Conservation (phyloP, 2,797 vertebrate species). For the Lindbergichthys nudifrons region DNA sequence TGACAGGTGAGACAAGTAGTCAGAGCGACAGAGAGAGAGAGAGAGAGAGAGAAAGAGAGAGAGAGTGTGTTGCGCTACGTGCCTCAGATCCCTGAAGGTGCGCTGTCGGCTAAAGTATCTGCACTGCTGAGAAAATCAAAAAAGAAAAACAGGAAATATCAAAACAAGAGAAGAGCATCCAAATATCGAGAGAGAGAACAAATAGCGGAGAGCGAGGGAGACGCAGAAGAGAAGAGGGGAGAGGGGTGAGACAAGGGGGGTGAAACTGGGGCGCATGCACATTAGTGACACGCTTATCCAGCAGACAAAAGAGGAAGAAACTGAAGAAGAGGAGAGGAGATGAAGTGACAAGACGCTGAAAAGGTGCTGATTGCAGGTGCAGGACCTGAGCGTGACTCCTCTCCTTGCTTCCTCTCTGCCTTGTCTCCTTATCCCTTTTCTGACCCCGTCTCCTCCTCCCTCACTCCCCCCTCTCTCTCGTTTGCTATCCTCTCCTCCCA, state of each 20-base stretch:
- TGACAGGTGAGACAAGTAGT: constrained; percentile 44
- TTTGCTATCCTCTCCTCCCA: constrained; percentile 7
- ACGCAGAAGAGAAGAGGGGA: constrained; percentile 5
- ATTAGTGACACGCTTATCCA: constrained; percentile 53
- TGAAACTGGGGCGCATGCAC: constrained; percentile 66
- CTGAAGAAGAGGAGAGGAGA: constrained; percentile 22
- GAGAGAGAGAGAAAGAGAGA: background rate
- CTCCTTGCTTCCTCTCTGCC: constrained; percentile 48
- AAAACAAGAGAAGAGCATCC: constrained; percentile 16
- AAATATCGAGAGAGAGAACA: constrained; percentile 20
- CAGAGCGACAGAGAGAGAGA: constrained; percentile 7
- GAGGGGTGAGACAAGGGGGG: constrained; percentile 11
- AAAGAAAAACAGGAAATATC: constrained; percentile 24
- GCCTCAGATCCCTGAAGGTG: constrained; percentile 54
- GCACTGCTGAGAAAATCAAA: constrained; percentile 52
- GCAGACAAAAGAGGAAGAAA: constrained; percentile 33
- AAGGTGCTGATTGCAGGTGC: constrained; percentile 68
- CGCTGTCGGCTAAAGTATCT: constrained; percentile 28
- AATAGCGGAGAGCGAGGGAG: constrained; percentile 30
- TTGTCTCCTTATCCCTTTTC: constrained; percentile 34
- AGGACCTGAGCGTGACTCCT: constrained; percentile 29
- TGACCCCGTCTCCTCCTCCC: constrained; percentile 24
- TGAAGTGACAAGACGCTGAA: constrained; percentile 46
- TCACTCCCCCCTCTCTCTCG: constrained; percentile 2
- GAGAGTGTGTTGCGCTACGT: constrained; percentile 43